A percentile compares a stretch with the other conserved stretches of the same genome.
These are phyloP conservation scores for Eulithis testata DNA, from an alignment of 2,888 invertebrate genomes.

Conservation along the genomic window DNA sequence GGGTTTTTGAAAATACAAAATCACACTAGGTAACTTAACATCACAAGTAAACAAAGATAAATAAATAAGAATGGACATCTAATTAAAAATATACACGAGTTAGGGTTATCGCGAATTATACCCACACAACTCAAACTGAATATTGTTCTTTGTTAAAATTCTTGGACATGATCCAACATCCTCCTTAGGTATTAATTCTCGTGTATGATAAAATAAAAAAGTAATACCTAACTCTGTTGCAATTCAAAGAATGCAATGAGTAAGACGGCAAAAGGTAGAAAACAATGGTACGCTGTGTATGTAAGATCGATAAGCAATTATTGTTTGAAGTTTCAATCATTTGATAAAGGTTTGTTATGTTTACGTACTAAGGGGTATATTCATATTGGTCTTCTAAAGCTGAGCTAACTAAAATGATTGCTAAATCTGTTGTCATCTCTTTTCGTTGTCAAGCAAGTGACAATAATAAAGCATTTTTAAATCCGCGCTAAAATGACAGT, in stretches of 20 bases:
- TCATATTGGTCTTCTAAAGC: too few species aligned
- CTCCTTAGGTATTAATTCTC: too few species aligned
- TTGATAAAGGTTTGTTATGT: neutral
- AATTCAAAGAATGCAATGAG: constrained; percentile 3
- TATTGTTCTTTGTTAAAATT: constrained; percentile 17
- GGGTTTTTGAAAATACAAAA: too few species aligned
- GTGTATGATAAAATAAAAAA: too few species aligned
- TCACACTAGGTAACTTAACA: too few species aligned
- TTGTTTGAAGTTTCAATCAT: constrained; percentile 9
- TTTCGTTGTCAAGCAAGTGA: too few species aligned
- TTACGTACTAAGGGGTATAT: too few species aligned
- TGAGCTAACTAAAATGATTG: too few species aligned
- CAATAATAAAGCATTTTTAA: too few species aligned
- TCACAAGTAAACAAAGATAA: neutral
- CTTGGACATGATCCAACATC: neutral
- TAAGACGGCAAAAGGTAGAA: neutral
- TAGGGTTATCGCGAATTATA: neutral
- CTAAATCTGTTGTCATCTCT: too few species aligned
- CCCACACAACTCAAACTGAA: neutral
- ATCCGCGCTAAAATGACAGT: too few species aligned
- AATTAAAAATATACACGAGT: neutral
- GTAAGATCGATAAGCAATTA: neutral
- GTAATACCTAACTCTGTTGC: neutral
- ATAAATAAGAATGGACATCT: neutral
- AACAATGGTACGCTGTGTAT: constrained; percentile 2